Base-by-base conservation (phyloP, 2,113 vertebrate genomes). In the Plecturocebus donacophilus region DNA sequence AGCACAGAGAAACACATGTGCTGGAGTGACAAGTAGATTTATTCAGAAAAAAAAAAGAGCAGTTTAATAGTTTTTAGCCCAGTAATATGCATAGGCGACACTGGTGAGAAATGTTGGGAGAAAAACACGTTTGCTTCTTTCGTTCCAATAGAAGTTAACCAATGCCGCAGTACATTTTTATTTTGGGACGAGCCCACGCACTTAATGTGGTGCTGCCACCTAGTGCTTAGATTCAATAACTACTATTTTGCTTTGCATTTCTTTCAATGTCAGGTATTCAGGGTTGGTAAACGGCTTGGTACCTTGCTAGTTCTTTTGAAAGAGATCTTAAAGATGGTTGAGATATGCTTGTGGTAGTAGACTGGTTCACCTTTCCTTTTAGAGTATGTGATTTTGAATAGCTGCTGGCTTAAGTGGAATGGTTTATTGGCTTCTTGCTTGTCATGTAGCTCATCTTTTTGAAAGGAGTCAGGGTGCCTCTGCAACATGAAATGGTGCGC, bases 131-230 rank as follows among this genome's bases (percentile, higher is more conserved):
- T 94, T 90, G 42, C 35, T 64, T 87, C 73, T 95, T 95, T 85
- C 77, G 40, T 87, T 95, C 20, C 21, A 19, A 14, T 40, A 66
- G 47, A 56, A 64, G 93, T 83, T 64, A 30, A 90, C 30, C 64
- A 82, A 61, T 20, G 23, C 75, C 8, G 16, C 76, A 13, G 42
- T 64, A 1, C 70, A 58, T 77, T 96, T 77, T 79, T 56, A 12
- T 12, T 42, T 20, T 0, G 3, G 64, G 45, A 35, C 70, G 45
- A 92, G 94, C 66, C 40, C 64, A 23, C 1, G 4, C 76, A 6
- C 45, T 93, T 94, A 64, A 38, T 96, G 82, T 93, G 87, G 84
- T 97, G 66, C 98, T 98, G 98, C 98, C 98, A 97, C 97, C 99
- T 97, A 90, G 97, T 93, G 98, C 35, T 88, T 25, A 40, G 9